Conservation (phyloP, 1,140 invertebrate species). For the Hypothenemus hampei region DNA sequence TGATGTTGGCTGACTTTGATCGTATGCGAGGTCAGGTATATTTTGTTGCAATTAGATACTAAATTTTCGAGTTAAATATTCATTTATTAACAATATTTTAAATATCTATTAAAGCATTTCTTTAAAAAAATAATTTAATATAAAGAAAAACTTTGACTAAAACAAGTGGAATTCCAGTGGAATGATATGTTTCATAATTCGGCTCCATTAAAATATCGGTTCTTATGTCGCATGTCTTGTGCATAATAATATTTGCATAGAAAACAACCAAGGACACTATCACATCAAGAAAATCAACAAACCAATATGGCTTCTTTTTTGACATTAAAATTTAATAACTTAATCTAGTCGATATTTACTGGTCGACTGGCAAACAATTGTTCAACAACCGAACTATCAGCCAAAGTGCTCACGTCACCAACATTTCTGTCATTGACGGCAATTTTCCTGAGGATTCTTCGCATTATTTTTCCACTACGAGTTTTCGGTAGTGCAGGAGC, state of each 20-base stretch:
- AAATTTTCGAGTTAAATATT: background rate
- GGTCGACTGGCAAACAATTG: conserved; percentile 69
- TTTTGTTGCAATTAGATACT: background rate
- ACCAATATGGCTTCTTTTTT: background rate
- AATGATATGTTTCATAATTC: conserved; percentile 4
- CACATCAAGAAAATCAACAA: background rate
- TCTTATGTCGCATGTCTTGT: background rate
- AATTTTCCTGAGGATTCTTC: conserved; percentile 88
- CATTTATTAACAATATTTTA: background rate
- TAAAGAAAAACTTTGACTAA: background rate
- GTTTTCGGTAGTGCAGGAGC: conserved; percentile 94
- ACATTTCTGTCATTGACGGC: conserved; percentile 82
- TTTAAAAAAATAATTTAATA: background rate
- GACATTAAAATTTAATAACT: background rate
- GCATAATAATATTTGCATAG: background rate
- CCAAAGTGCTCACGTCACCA: conserved; percentile 89
- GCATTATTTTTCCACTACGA: conserved; percentile 97
- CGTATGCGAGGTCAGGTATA: background rate
- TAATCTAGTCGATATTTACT: conserved; percentile 23
- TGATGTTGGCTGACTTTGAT: background rate
- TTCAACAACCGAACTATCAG: conserved; percentile 81
- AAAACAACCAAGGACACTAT: background rate
- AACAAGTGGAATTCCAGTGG: conserved; percentile 1
- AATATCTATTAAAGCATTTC: background rate
- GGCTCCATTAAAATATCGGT: background rate